Conservation (phyloP, 2,888 invertebrate species). For the Agriopis aurantiaria region DNA sequence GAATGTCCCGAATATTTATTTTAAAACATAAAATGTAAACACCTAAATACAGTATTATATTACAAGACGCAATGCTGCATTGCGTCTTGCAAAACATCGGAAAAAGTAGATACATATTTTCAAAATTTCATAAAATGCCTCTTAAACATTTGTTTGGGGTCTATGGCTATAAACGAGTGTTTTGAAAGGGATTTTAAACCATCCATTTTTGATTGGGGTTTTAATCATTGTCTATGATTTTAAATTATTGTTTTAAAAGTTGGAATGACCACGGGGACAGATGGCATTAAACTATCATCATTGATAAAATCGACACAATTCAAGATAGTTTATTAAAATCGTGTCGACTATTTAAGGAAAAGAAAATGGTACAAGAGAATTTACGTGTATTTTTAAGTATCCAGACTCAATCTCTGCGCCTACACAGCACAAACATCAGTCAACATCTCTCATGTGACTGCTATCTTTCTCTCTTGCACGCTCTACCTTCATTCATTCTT, state of each 20-base stretch:
- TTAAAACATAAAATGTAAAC: no score
- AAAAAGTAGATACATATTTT: no score
- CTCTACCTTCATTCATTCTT: conserved; percentile 61
- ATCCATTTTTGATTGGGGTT: no score
- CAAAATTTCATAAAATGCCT: no score
- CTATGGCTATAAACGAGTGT: no score
- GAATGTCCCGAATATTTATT: no score
- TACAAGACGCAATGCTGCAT: no score
- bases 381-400: conserved; percentile 41
- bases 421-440: conserved; percentile 62
- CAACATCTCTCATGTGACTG: conserved; percentile 85
- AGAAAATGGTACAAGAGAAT: neutral
- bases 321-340: neutral
- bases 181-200: no score
- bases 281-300: neutral
- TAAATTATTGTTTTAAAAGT: neutral
- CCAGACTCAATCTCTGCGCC: conserved; percentile 54
- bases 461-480: conserved; percentile 71
- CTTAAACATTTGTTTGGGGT: no score
- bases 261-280: neutral
- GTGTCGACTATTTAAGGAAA: neutral
- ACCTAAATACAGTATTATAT: no score
- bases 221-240: neutral
- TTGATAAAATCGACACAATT: neutral
- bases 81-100: no score